phyloP scores from a whole-genome alignment of 2,797 vertebrate species.

The Triplophysa yarkandensis region DNA sequence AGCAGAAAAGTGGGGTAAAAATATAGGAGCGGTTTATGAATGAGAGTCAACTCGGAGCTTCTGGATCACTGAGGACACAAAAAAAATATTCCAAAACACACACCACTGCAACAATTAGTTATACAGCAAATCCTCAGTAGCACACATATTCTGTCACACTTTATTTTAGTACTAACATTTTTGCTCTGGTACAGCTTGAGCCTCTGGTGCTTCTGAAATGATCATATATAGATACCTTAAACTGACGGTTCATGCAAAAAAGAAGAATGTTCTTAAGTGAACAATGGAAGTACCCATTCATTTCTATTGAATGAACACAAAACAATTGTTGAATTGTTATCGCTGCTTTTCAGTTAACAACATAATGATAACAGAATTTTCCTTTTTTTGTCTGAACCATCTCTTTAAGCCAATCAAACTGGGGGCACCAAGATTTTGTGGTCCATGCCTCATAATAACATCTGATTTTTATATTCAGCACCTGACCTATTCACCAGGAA shows the following conservation, averaged over 20 bases:
- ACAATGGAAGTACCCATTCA: too few relatives aligned
- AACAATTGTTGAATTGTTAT: too few relatives aligned
- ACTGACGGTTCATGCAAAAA: too few relatives aligned
- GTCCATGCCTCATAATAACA: constrained; percentile 12
- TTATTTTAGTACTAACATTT: not conserved
- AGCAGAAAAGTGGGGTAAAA: constrained; percentile 17
- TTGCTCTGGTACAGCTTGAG: not conserved
- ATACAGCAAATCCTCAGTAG: constrained; percentile 24
- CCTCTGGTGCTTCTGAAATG: not conserved
- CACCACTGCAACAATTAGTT: constrained; percentile 45
- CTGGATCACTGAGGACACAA: constrained; percentile 44
- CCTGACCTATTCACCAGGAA: not conserved
- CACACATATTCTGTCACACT: not conserved
- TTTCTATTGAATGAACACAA: too few relatives aligned
- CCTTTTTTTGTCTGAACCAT: too few relatives aligned
- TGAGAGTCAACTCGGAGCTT: constrained; percentile 61
- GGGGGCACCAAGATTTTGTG: too few relatives aligned
- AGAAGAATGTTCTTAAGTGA: too few relatives aligned
- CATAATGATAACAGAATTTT: too few relatives aligned
- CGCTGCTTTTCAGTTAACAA: too few relatives aligned
- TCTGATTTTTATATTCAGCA: constrained; percentile 10
- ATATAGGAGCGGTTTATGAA: constrained; percentile 44
- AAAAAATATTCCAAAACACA: constrained; percentile 50
- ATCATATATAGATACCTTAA: not conserved
- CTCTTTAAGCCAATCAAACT: too few relatives aligned